Percentiles rank a stretch among this genome's conserved stretches.
Conservation (phyloP, 2,113 vertebrate species). For the Hoplias malabaricus region DNA sequence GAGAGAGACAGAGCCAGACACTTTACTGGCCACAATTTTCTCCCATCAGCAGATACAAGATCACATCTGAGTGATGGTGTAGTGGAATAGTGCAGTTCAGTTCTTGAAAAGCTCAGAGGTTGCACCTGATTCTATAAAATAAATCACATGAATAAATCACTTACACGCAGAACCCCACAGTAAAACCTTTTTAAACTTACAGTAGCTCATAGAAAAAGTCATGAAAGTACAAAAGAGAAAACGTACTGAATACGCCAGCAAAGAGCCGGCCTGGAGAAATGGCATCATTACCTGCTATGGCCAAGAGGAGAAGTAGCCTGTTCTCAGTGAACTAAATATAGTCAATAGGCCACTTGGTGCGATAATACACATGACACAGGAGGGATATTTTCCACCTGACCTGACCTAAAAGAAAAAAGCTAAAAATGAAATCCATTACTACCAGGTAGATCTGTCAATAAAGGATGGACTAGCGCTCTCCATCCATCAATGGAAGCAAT, state of each 20-base stretch:
- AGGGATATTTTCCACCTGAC: slow-evolving; percentile 20
- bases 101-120: neutral
- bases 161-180: neutral
- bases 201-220: neutral
- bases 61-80: neutral
- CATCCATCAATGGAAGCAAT: neutral
- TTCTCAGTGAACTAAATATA: slow-evolving; percentile 42
- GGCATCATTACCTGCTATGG: slow-evolving; percentile 25
- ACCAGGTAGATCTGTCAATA: neutral
- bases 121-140: neutral
- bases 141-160: neutral
- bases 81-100: neutral
- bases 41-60: neutral
- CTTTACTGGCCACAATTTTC: neutral
- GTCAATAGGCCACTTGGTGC: slow-evolving; percentile 21
- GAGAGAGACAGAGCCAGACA: no score
- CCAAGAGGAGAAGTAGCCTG: slow-evolving; percentile 33
- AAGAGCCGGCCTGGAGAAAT: slow-evolving; percentile 17
- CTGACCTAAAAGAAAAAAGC: neutral
- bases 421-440: slow-evolving; percentile 25
- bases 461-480: neutral
- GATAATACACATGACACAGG: slow-evolving; percentile 30
- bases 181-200: neutral
- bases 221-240: neutral
- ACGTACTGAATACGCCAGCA: neutral